phyloP scores from a whole-genome alignment of 2,888 invertebrate genomes.

The Salticus scenicus region DNA sequence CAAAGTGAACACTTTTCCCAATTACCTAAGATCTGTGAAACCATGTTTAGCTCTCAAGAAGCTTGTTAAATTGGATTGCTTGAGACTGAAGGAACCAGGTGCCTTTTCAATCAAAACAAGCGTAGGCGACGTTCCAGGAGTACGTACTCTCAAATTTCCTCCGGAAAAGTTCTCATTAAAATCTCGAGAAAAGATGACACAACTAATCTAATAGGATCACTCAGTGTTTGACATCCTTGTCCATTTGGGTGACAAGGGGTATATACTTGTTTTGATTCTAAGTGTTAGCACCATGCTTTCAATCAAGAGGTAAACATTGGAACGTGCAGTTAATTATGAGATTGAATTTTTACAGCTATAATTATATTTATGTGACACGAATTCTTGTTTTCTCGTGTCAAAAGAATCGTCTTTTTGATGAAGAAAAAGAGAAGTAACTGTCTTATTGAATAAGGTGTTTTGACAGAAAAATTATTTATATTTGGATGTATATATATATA shows the following conservation, averaged over 20 bases:
- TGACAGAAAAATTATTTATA: too few relatives aligned
- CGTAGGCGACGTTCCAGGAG: conserved; percentile 9
- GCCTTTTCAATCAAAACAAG: conserved; percentile 4
- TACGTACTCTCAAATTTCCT: not conserved
- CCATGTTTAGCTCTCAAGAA: not conserved
- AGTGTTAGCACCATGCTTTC: not conserved
- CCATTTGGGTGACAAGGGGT: conserved; percentile 10
- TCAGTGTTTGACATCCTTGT: conserved; percentile 38
- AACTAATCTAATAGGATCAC: not conserved
- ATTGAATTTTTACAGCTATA: not conserved
- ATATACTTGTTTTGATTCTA: conserved; percentile 49
- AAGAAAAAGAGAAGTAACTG: too few relatives aligned
- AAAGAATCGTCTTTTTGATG: too few relatives aligned
- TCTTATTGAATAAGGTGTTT: too few relatives aligned
- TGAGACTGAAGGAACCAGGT: conserved; percentile 15
- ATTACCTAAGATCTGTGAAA: not conserved
- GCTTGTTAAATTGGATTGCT: not conserved
- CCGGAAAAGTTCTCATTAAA: conserved; percentile 14
- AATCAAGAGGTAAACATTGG: not conserved
- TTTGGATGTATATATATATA: too few relatives aligned
- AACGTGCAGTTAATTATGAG: not conserved
- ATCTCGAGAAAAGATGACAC: not conserved
- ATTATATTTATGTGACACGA: not conserved
- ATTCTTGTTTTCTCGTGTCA: too few relatives aligned
- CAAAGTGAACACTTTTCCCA: not conserved